Percentiles rank a stretch among this genome's conserved stretches.
phyloP scores from a whole-genome alignment of 2,888 invertebrate species.

The Sminthurides aquaticus region DNA sequence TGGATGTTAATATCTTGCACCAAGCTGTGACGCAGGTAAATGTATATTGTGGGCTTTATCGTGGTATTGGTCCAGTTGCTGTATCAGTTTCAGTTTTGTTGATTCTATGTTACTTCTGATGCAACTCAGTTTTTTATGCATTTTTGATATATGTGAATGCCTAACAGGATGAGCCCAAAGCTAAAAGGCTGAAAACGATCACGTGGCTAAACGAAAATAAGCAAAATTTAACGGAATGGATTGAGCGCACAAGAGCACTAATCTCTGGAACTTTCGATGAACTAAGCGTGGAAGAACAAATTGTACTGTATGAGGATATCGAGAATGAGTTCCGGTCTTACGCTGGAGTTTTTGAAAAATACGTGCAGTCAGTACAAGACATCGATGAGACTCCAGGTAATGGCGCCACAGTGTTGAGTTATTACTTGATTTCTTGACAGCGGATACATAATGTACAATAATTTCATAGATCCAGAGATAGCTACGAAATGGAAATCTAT shows the following conservation, averaged over 20 bases:
- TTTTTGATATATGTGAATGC: no score
- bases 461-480: conserved; percentile 12
- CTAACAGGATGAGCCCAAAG: conserved; percentile 41
- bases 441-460: neutral
- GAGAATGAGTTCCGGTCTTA: conserved; percentile 49
- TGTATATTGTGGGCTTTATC: neutral
- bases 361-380: conserved; percentile 18
- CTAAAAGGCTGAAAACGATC: conserved; percentile 41
- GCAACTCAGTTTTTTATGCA: neutral
- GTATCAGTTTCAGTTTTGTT: conserved; percentile 2
- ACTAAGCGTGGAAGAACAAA: conserved; percentile 51
- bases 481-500: conserved; percentile 10
- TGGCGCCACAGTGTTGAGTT: neutral
- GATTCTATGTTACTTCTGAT: no score
- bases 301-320: conserved; percentile 53
- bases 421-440: neutral
- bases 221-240: conserved; percentile 28
- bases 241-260: conserved; percentile 40
- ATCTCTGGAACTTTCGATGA: conserved; percentile 48
- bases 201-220: conserved; percentile 36
- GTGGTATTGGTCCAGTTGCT: neutral
- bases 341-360: conserved; percentile 42
- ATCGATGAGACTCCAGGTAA: conserved; percentile 24
- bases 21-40: conserved; percentile 20
- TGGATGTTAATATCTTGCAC: conserved; percentile 22